Base-by-base conservation (phyloP, 2,113 vertebrate genomes). In the Catharus minimus region DNA sequence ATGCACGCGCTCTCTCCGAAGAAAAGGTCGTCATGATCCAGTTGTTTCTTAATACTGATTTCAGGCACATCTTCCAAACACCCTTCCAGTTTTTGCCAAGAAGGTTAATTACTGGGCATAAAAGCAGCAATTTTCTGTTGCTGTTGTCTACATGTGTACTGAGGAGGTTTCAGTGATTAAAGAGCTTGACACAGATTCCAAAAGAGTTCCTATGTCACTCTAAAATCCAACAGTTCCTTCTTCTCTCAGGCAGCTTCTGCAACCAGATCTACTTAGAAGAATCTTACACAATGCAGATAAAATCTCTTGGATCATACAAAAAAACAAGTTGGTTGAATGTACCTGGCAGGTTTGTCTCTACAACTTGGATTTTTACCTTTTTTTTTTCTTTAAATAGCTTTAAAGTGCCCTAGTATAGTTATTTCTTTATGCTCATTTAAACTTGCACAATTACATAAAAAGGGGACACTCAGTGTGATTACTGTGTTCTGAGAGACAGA, bases 31-130 rank as follows among this genome's bases (percentile, higher is more conserved):
- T 93, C 89, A 57, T 10, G 46, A 96, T 95, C 94, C 94, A 91
- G 93, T 82, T 96, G 91, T 78, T 88, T 95, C 90, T 87, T 94
- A 97, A 97, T 93, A 97, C 97, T 97, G 97, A 97, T 95, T 97
- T 95, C 96, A 97, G 96, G 97, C 92, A 96, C 90, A 92, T 93
- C 82, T 97, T 97, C 93, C 95, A 94, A 97, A 95, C 91, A 93
- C 64, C 77, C 90, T 85, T 96, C 94, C 89, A 82, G 94, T 94
- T 88, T 92, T 88, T 13, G 1, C 71, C 87, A 84, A 39, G 57
- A 90, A 64, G 55, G 77, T 87, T 80, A 78, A 92, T 85, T 75
- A 88, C 77, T 57, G 83, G 88, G 68, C 56, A 74, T 71, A 92
- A 86, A 94, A 95, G 94, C 86, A 94, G 90, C 93, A 94, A 68